Evolutionary conservation across 2,797 vertebrate species (phyloP).

Genomic region (Arremon aurantiirostris): DNA sequence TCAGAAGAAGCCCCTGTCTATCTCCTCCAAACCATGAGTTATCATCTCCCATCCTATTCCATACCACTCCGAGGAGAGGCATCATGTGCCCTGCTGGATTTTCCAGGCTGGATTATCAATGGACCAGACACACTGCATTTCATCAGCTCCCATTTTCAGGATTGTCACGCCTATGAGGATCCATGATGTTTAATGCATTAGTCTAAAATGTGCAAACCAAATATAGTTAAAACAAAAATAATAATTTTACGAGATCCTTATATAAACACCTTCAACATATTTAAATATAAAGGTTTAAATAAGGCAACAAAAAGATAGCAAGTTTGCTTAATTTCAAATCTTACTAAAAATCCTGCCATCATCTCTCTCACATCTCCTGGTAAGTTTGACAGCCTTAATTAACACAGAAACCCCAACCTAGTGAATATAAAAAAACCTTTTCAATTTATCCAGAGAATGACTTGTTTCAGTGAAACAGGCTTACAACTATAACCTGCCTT

Average conservation of each 20-base stretch:
- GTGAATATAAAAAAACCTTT: neutral
- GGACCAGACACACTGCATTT: accelerated
- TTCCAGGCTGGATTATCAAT: neutral
- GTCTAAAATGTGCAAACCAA: neutral
- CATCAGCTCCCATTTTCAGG: neutral
- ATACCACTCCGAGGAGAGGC: neutral
- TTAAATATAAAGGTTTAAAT: neutral
- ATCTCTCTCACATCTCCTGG: neutral
- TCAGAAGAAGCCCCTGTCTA: neutral
- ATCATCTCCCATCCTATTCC: neutral
- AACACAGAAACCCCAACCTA: neutral
- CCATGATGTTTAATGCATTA: neutral
- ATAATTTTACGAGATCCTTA: neutral
- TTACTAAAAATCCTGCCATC: neutral
- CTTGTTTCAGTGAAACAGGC: neutral
- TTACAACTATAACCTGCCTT: neutral
- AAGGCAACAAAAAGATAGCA: neutral
- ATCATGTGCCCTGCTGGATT: neutral
- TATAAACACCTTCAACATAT: neutral
- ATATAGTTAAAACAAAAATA: neutral
- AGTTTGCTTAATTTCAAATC: neutral
- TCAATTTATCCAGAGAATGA: neutral
- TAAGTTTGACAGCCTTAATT: neutral
- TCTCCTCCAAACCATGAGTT: neutral
- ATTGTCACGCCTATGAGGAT: neutral